Evolutionary conservation across 2,797 vertebrate species (phyloP).

Genomic region (Pempheris klunzingeri): DNA sequence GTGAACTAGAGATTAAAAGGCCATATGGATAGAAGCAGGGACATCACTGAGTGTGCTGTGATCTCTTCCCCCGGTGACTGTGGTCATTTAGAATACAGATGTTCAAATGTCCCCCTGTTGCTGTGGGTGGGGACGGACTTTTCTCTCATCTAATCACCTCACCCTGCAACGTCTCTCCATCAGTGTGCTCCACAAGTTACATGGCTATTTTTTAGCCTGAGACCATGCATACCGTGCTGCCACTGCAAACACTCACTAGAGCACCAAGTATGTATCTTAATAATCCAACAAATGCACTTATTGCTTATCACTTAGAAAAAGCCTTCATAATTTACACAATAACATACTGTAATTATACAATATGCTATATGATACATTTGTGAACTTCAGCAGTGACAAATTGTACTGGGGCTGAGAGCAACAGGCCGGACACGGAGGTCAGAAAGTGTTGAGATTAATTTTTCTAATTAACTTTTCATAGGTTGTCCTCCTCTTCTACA

Average conservation of each 20-base stretch:
- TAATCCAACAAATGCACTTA: neutral
- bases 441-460: no score
- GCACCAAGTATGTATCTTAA: neutral
- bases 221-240: neutral
- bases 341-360: no score
- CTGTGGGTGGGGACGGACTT: slow-evolving; percentile 31
- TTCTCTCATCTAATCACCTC: slow-evolving; percentile 26
- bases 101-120: slow-evolving; percentile 52
- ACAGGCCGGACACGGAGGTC: neutral
- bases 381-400: neutral
- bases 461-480: no score
- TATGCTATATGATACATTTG: neutral
- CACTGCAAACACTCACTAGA: neutral
- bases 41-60: slow-evolving; percentile 49
- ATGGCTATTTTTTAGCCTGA: slow-evolving; percentile 1
- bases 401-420: neutral
- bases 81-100: slow-evolving; percentile 73
- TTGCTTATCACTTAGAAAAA: no score
- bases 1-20: slow-evolving; percentile 67
- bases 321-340: no score
- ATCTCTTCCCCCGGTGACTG: slow-evolving; percentile 58
- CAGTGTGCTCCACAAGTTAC: neutral
- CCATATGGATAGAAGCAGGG: slow-evolving; percentile 72
- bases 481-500: slow-evolving; percentile 30
- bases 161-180: neutral